A percentile compares a stretch with the other conserved stretches of the same genome.
Conservation (phyloP, 2,113 vertebrate genomes). For the Donacobius atricapilla region DNA sequence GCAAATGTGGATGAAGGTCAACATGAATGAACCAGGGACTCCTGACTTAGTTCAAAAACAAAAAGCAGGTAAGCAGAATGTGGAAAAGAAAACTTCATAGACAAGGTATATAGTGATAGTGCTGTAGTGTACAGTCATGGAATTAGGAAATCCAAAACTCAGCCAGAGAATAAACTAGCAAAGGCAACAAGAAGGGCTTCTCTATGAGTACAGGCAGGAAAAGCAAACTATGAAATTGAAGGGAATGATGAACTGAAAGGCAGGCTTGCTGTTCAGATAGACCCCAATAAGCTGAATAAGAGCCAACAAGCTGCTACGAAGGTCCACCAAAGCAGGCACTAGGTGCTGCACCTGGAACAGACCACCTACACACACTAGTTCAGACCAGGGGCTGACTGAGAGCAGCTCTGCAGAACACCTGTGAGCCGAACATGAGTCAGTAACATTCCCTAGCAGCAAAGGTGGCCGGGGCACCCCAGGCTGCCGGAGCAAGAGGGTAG, state of each 20-base stretch:
- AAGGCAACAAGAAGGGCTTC: not conserved
- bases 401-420: not conserved
- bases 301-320: not conserved
- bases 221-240: not conserved
- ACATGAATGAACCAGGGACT: not conserved
- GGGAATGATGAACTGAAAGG: not conserved
- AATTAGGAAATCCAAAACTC: not conserved
- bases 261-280: not conserved
- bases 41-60: not conserved
- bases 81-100: not conserved
- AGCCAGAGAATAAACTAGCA: not conserved
- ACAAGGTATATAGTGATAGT: not conserved
- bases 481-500: not conserved
- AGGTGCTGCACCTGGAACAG: not conserved
- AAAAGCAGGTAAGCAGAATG: not conserved
- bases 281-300: not conserved
- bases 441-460: not conserved
- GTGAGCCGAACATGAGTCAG: not conserved
- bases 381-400: not conserved
- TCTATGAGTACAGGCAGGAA: not conserved
- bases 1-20: not conserved
- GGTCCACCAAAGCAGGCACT: not conserved
- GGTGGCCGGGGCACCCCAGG: not conserved
- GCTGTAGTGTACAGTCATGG: not conserved
- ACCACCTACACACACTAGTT: fast-evolving